phyloP scores from a whole-genome alignment of 2,113 vertebrate genomes.

The Semnopithecus entellus region DNA sequence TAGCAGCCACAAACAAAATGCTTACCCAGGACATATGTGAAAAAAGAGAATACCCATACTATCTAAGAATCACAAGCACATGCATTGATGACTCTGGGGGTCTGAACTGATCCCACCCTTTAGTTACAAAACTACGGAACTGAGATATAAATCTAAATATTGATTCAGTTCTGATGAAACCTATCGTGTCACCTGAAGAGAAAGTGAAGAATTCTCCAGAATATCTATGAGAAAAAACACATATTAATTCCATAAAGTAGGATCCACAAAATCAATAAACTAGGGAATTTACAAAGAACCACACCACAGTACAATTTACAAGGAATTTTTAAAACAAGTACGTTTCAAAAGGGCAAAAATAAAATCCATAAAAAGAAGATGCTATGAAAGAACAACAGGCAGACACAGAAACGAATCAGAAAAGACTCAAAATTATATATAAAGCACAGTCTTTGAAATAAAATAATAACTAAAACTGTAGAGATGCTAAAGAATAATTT shows the following conservation, averaged over 20 bases:
- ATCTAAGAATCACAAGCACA: background rate
- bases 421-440: background rate
- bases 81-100: background rate
- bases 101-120: background rate
- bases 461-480: background rate
- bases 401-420: background rate
- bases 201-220: background rate
- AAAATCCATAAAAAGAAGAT: background rate
- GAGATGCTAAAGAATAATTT: background rate
- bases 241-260: background rate
- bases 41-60: background rate
- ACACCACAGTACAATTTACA: background rate
- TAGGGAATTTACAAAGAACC: background rate
- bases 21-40: background rate
- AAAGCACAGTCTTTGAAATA: background rate
- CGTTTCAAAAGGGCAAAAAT: background rate
- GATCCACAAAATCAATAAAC: background rate
- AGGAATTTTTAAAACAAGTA: background rate
- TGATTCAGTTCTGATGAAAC: background rate
- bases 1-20: background rate
- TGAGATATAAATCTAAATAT: background rate
- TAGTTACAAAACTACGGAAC: background rate
- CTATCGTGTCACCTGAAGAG: background rate
- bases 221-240: background rate
- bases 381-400: background rate